Evolutionary conservation across 2,888 invertebrate genomes (phyloP), one percentile per base, ranked within the genome.

Genomic region (Aspidapion aeneum): DNA sequence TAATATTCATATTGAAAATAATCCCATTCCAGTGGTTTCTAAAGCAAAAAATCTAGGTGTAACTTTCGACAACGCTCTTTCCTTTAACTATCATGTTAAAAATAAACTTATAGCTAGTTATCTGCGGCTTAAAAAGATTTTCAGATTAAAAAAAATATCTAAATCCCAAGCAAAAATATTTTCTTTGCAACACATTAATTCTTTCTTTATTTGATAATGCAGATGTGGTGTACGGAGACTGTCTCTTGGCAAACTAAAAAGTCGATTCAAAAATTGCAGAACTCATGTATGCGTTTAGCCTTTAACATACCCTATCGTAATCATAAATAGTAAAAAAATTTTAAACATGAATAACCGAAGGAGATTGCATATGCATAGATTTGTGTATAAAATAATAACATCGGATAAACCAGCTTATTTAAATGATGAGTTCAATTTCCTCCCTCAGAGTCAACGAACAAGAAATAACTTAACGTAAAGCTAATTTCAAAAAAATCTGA

Each of bases 321-420:
- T 35, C 35, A 35, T 35, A 35, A 35, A 35, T 56, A 56, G 18
- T 18, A 5, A 17, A 7, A 56, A 20, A 17, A 58, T 58, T 48
- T 19, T 58, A n/a, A 51, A 58, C 20, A 50, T 18, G 20, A 17
- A 19, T 20, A 50, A 58, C 35, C n/a, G 49, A 58, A 50, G 51
- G 49, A 50, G 16, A 58, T 51, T 58, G 17, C n/a, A 57, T 21
- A 57, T 21, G 21, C n/a, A 50, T 52, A 52, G 52, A 19, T 52
- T 52, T 52, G 18, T 52, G 3, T 52, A 52, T 52, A 52, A 19
- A 52, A 52, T n/a, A 7, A 52, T 52, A 52, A 52, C 3, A 52
- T 9, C 52, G 3, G 52, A n/a, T 5, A 52, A 52, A 52, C 18
- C 52, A 19, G 5, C 52, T 52, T 52, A 52, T 52, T 19, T 52